Conservation (phyloP, 2,888 invertebrate genomes). For the Boloria euphrosyne region DNA sequence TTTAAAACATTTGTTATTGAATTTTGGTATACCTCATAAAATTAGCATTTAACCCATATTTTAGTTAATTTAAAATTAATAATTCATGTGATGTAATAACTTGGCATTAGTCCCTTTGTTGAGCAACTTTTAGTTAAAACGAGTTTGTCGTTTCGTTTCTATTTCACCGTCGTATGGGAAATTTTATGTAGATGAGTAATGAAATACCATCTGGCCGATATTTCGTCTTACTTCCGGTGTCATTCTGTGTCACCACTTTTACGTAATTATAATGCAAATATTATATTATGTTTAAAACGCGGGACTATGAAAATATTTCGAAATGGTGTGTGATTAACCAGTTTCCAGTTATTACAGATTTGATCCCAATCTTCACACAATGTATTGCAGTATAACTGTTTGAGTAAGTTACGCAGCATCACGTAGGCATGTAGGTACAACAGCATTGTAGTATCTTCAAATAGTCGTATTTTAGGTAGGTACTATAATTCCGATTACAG, state of each 20-base stretch:
- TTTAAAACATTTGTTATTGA: background rate
- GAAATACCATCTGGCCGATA: slow-evolving; percentile 47
- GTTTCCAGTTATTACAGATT: slow-evolving; percentile 23
- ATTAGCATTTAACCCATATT: slow-evolving; percentile 47
- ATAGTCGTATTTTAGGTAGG: background rate
- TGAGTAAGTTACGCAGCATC: background rate
- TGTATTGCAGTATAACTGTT: slow-evolving; percentile 8
- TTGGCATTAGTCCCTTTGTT: slow-evolving; percentile 48
- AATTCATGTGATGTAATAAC: slow-evolving; percentile 46
- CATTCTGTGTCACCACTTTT: slow-evolving; percentile 42
- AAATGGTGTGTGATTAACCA: slow-evolving; percentile 24
- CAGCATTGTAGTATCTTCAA: background rate
- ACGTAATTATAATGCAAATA: slow-evolving; percentile 42
- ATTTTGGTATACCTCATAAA: slow-evolving; percentile 42
- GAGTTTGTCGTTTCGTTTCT: slow-evolving; percentile 44
- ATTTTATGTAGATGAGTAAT: slow-evolving; percentile 55
- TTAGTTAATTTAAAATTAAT: slow-evolving; percentile 40
- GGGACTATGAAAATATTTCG: slow-evolving; percentile 27
- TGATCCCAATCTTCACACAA: slow-evolving; percentile 12
- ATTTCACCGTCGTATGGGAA: slow-evolving; percentile 58
- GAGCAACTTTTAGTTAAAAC: slow-evolving; percentile 49
- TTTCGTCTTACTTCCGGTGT: slow-evolving; percentile 44
- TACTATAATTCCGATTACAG: too few relatives aligned
- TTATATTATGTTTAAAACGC: slow-evolving; percentile 22
- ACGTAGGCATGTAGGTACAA: background rate